phyloP scores from a whole-genome alignment of 2,888 invertebrate species.

The Ormyrus pomaceus region DNA sequence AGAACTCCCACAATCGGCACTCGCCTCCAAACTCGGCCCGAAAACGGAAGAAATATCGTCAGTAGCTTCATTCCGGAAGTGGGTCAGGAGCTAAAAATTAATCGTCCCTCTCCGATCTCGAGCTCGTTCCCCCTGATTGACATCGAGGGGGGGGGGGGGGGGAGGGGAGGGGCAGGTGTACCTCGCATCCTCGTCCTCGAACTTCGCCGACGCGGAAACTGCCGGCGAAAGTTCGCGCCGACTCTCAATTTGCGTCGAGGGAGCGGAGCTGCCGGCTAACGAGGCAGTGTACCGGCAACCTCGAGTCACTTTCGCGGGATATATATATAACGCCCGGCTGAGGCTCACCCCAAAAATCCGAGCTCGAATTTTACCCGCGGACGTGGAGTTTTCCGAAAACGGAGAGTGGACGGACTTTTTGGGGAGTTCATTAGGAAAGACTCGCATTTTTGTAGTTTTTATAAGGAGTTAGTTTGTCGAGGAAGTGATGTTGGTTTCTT shows the following conservation, averaged over 20 bases:
- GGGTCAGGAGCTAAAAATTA: slow-evolving; percentile 41
- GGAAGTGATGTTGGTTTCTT: too few species aligned
- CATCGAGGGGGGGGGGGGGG: neutral
- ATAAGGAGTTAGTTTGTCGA: neutral
- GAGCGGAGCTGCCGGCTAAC: slow-evolving; percentile 10
- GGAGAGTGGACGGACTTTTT: neutral
- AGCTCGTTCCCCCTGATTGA: slow-evolving; percentile 22
- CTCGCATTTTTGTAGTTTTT: neutral
- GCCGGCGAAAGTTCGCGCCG: slow-evolving; percentile 19
- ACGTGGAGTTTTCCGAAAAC: too few species aligned
- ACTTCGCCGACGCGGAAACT: slow-evolving; percentile 1
- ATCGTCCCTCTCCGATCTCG: slow-evolving; percentile 6
- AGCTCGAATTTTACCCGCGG: too few species aligned
- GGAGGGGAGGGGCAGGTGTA: neutral
- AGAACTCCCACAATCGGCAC: neutral
- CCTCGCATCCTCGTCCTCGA: neutral
- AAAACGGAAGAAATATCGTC: neutral
- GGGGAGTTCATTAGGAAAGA: neutral
- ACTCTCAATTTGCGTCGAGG: slow-evolving; percentile 27
- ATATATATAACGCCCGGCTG: neutral
- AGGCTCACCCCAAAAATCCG: too few species aligned
- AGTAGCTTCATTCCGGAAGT: neutral
- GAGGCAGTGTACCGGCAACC: slow-evolving; percentile 18
- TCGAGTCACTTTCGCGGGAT: neutral
- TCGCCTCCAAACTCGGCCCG: neutral